phyloP scores from a whole-genome alignment of 35 echinoderm and acorn worm genomes.

The Acanthaster planci region DNA sequence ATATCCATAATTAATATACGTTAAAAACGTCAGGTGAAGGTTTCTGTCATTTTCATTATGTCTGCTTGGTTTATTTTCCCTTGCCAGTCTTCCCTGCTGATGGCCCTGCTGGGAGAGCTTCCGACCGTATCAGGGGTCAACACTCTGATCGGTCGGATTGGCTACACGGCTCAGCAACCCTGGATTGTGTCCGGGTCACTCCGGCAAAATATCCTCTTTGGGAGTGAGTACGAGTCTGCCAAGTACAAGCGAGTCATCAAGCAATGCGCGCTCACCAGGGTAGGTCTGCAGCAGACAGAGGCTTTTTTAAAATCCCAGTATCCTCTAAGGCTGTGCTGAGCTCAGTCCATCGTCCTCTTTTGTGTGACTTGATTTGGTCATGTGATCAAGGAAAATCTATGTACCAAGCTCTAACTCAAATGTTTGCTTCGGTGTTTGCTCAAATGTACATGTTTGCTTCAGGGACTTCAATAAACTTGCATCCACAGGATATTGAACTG shows the following conservation, averaged over 20 bases:
- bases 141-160: conserved; percentile 32
- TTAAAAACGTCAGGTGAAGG: too few relatives aligned
- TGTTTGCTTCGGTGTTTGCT: too few relatives aligned
- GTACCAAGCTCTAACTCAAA: too few relatives aligned
- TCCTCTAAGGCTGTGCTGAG: too few relatives aligned
- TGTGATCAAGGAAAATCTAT: too few relatives aligned
- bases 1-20: too few relatives aligned
- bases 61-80: not conserved
- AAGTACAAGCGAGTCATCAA: conserved; percentile 69
- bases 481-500: conserved; percentile 48
- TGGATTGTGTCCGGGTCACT: conserved; percentile 88
- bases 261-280: conserved; percentile 65
- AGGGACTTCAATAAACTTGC: too few relatives aligned
- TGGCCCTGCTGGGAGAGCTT: conserved; percentile 78
- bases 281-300: conserved; percentile 6
- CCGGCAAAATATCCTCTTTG: conserved; percentile 77
- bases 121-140: conserved; percentile 44
- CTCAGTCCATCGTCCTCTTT: too few relatives aligned
- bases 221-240: conserved; percentile 53
- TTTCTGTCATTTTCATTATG: too few relatives aligned
- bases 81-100: conserved; percentile 86
- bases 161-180: conserved; percentile 73
- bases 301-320: too few relatives aligned
- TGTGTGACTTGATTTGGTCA: too few relatives aligned
- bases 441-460: too few relatives aligned